Conservation (phyloP, 2,113 vertebrate genomes). For the Paradisaea rubra region DNA sequence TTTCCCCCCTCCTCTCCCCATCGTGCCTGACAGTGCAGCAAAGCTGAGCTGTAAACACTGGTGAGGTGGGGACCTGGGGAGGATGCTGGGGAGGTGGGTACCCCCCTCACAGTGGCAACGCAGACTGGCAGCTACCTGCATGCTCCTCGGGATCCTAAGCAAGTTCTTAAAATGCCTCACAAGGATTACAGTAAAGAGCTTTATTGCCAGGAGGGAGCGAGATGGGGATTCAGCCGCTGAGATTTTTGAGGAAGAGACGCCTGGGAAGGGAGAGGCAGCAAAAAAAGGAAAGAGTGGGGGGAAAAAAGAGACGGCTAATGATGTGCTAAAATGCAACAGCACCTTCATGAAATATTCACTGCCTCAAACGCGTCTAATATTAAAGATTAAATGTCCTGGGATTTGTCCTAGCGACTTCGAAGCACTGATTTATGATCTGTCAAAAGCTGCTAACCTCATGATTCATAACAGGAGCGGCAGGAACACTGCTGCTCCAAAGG, state of each 20-base stretch:
- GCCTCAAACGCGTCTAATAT: constrained; percentile 72
- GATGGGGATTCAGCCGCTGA: not conserved
- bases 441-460: constrained; percentile 71
- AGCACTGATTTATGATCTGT: constrained; percentile 83
- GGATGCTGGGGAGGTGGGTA: not conserved
- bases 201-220: not conserved
- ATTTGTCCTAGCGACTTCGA: constrained; percentile 70
- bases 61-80: not conserved
- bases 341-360: constrained; percentile 80
- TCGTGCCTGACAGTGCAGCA: not conserved
- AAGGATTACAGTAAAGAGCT: constrained; percentile 42
- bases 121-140: not conserved
- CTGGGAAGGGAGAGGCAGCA: not conserved
- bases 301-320: constrained; percentile 53
- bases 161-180: not conserved
- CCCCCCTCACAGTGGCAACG: not conserved
- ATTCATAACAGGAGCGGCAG: constrained; percentile 73
- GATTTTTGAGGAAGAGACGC: not conserved
- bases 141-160: not conserved
- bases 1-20: not conserved
- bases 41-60: not conserved
- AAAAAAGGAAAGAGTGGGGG: not conserved
- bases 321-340: constrained; percentile 73
- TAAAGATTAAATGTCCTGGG: constrained; percentile 76
- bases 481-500: constrained; percentile 46